Percentiles rank a stretch among this genome's conserved stretches.
Evolutionary conservation across 2,113 vertebrate species (phyloP).

Genomic region (Paramormyrops kingsleyae): DNA sequence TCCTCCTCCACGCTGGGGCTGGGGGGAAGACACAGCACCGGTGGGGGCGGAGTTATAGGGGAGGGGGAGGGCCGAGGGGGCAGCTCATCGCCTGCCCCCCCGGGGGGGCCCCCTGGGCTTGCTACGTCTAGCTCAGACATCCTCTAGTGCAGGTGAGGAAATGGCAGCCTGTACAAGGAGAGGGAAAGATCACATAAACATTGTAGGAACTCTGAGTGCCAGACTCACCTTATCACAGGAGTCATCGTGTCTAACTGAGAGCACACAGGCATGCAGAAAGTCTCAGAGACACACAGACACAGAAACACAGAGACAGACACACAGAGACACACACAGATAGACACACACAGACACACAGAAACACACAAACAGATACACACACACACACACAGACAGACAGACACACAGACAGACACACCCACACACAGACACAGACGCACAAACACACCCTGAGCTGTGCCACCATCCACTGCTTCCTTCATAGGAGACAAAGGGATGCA

Average conservation of each 20-base stretch:
- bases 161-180: not conserved
- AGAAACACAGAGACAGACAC: not conserved
- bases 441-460: not conserved
- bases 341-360: not conserved
- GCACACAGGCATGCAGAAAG: not conserved
- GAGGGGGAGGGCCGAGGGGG: not conserved
- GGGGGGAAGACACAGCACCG: conserved; percentile 41
- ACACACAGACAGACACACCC: not conserved
- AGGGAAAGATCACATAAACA: not conserved
- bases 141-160: not conserved
- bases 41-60: conserved; percentile 32
- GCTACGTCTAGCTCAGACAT: conserved; percentile 9
- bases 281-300: not conserved
- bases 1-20: conserved; percentile 59
- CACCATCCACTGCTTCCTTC: conserved; percentile 23
- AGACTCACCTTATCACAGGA: not conserved
- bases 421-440: not conserved
- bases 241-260: not conserved
- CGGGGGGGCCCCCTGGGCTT: not conserved
- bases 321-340: not conserved
- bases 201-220: not conserved
- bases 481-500: not conserved
- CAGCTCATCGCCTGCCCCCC: conserved; percentile 31
- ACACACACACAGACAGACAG: not conserved
- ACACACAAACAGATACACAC: not conserved